These are phyloP conservation scores for Sus cebifrons DNA, from an alignment of 2,797 vertebrate species.

Conservation along the genomic window DNA sequence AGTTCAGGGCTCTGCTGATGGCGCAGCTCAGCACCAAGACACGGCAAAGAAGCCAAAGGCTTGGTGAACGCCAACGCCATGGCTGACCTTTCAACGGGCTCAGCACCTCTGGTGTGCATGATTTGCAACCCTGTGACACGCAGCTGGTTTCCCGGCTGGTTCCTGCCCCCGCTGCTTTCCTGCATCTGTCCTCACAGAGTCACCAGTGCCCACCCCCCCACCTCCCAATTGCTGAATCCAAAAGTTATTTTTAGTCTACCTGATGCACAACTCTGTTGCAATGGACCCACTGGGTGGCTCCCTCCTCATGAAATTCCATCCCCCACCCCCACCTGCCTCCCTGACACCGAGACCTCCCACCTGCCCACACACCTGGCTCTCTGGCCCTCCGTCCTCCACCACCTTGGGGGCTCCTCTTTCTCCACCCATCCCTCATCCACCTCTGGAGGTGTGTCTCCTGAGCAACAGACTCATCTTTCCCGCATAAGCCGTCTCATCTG, in stretches of 20 bases:
- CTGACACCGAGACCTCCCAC: not conserved
- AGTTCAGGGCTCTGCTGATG: not conserved
- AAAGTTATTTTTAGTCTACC: not conserved
- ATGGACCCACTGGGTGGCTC: not conserved
- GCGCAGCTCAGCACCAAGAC: not conserved
- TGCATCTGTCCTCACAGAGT: not conserved
- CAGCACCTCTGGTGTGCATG: too few species aligned
- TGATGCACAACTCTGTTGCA: not conserved
- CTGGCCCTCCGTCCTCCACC: not conserved
- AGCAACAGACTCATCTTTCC: not conserved
- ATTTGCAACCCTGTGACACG: not conserved
- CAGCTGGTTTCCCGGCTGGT: not conserved
- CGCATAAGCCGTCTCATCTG: not conserved
- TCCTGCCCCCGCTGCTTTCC: not conserved
- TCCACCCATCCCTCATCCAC: not conserved
- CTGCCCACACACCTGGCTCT: not conserved
- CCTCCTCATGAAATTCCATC: not conserved
- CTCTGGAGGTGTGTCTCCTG: not conserved
- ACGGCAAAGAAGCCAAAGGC: constrained; percentile 25
- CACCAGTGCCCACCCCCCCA: not conserved
- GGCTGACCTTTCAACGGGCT: not conserved
- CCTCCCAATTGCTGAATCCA: not conserved
- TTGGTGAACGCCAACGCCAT: not conserved
- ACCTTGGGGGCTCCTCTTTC: not conserved
- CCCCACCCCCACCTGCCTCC: not conserved